Percentiles rank a stretch among this genome's conserved stretches.
Evolutionary conservation across 1,140 invertebrate genomes (phyloP).

Genomic region (Aphidius gifuensis): DNA sequence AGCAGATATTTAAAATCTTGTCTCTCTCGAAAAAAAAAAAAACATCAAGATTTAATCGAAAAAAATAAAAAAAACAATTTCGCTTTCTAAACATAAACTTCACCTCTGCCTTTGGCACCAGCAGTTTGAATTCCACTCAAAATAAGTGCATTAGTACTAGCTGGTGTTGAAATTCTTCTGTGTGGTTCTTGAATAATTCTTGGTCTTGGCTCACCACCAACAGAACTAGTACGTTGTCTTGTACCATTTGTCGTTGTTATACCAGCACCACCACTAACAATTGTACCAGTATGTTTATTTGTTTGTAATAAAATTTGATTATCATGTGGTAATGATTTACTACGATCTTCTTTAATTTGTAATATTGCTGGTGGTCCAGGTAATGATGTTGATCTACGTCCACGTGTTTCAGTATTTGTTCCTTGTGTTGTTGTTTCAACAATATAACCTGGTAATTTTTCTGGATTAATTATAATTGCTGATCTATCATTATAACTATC

Average conservation of each 20-base stretch:
- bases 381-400: conserved; percentile 46
- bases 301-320: conserved; percentile 32
- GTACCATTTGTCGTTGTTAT: too few species aligned
- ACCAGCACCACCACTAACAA: too few species aligned
- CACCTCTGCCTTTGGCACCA: conserved; percentile 43
- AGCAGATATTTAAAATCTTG: too few species aligned
- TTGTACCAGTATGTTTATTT: conserved; percentile 17
- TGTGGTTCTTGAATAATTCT: conserved; percentile 30
- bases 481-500: conserved; percentile 44
- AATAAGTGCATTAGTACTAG: conserved; percentile 31
- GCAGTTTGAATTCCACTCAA: conserved; percentile 11
- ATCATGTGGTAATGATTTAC: conserved; percentile 48
- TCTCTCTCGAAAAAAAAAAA: not conserved
- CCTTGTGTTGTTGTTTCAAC: conserved; percentile 21
- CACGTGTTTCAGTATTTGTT: conserved; percentile 33
- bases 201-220: conserved; percentile 25
- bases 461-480: conserved; percentile 45
- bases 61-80: conserved; percentile 10
- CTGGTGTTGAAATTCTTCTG: conserved; percentile 40
- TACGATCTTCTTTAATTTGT: conserved; percentile 38
- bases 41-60: not conserved
- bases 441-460: conserved; percentile 42
- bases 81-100: conserved; percentile 53
- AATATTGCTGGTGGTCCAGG: conserved; percentile 35
- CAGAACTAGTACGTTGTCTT: conserved; percentile 32